Conservation (phyloP, 2,888 invertebrate species). For the Cephus sareptanus region DNA sequence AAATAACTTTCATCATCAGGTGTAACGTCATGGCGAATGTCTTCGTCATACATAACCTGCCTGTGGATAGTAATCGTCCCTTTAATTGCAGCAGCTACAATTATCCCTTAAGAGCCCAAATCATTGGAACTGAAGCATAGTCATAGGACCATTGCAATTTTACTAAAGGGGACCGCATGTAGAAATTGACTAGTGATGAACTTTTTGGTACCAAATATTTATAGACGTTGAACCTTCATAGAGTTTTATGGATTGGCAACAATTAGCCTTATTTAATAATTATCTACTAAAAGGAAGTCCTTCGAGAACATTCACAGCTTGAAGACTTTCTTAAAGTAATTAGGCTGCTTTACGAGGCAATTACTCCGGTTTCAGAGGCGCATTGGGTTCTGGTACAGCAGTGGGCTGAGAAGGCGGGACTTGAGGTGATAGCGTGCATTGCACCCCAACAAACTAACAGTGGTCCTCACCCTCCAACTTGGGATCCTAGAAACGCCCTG, state of each 20-base stretch:
- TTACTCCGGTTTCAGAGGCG: conserved; percentile 42
- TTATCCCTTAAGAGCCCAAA: not conserved
- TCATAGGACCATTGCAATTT: not conserved
- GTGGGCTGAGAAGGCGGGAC: conserved; percentile 58
- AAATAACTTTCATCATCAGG: not conserved
- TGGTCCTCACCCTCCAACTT: conserved; percentile 67
- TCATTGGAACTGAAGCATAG: not conserved
- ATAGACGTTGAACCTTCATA: not conserved
- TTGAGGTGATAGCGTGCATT: conserved; percentile 59
- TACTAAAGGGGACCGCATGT: not conserved
- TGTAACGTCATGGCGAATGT: not conserved
- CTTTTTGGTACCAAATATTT: not conserved
- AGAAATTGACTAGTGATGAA: not conserved
- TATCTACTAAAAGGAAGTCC: not conserved
- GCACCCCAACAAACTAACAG: conserved; percentile 60
- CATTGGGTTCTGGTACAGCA: conserved; percentile 59
- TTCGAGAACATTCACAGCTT: not conserved
- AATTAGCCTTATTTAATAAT: not conserved
- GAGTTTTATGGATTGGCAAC: not conserved
- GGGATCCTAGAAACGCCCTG: conserved; percentile 77
- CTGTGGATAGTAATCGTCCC: not conserved
- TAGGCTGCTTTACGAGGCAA: not conserved
- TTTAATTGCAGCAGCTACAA: not conserved
- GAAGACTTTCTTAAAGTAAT: not conserved
- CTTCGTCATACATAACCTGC: not conserved